Percentiles rank a stretch among this genome's conserved stretches.
These are phyloP conservation scores for Drosophila monieri DNA, from an alignment of 2,888 invertebrate genomes.

Conservation along the genomic window DNA sequence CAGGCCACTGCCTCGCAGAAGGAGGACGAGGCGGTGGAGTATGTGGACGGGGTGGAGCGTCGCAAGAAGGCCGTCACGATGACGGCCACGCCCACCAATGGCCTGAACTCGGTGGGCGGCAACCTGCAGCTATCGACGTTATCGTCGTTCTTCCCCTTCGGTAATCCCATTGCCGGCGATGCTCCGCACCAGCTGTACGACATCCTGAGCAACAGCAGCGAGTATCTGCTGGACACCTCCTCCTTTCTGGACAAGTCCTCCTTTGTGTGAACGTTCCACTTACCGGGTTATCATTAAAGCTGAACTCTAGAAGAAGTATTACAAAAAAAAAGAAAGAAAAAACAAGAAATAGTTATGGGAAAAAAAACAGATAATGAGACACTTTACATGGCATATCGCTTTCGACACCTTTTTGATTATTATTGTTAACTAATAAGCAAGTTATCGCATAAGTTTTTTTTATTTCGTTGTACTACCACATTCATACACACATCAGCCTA, in stretches of 20 bases:
- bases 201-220: constrained; percentile 82
- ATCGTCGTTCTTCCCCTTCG: constrained; percentile 84
- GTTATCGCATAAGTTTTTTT: constrained; percentile 53
- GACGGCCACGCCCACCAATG: constrained; percentile 26
- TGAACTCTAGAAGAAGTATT: constrained; percentile 74
- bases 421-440: constrained; percentile 74
- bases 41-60: constrained; percentile 79
- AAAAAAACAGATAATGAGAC: constrained; percentile 8
- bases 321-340: constrained; percentile 16
- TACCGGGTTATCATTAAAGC: constrained; percentile 50
- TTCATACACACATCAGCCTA: constrained; percentile 1
- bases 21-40: constrained; percentile 62
- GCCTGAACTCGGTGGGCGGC: constrained; percentile 41
- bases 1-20: background rate
- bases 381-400: constrained; percentile 53
- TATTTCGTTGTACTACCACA: constrained; percentile 40
- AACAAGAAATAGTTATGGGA: background rate
- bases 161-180: constrained; percentile 78
- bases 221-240: constrained; percentile 81
- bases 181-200: constrained; percentile 82
- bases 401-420: constrained; percentile 61
- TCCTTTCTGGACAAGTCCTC: constrained; percentile 83
- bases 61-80: constrained; percentile 61
- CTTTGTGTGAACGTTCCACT: constrained; percentile 69
- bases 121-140: constrained; percentile 77